phyloP scores from a whole-genome alignment of 2,113 vertebrate genomes.

The Accipiter cooperii region DNA sequence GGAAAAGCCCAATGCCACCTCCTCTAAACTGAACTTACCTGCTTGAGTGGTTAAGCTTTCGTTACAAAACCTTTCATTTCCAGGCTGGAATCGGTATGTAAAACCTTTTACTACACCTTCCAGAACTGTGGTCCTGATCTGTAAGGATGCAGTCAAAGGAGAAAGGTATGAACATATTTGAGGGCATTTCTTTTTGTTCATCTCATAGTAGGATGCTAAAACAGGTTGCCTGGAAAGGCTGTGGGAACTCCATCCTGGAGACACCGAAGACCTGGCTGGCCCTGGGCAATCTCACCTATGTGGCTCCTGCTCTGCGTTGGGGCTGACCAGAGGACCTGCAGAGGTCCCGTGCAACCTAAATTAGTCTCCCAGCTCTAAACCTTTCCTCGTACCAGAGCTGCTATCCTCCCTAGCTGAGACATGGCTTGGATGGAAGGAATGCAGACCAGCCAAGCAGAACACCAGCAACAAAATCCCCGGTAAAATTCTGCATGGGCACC shows the following conservation, averaged over 20 bases:
- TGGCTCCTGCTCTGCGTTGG: background rate
- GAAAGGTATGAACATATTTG: background rate
- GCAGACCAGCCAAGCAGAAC: background rate
- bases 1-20: background rate
- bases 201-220: background rate
- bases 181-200: background rate
- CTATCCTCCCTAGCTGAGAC: background rate
- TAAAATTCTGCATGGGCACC: background rate
- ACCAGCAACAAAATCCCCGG: accelerated
- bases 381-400: background rate
- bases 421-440: background rate
- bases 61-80: background rate
- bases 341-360: background rate
- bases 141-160: background rate
- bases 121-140: background rate
- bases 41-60: background rate
- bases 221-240: background rate
- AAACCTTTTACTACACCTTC: background rate
- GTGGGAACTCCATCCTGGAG: background rate
- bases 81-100: background rate
- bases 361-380: background rate
- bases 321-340: background rate
- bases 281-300: background rate
- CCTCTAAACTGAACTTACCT: background rate
- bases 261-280: background rate